Conservation (phyloP, 1,140 invertebrate genomes). For the Littorina saxatilis region DNA sequence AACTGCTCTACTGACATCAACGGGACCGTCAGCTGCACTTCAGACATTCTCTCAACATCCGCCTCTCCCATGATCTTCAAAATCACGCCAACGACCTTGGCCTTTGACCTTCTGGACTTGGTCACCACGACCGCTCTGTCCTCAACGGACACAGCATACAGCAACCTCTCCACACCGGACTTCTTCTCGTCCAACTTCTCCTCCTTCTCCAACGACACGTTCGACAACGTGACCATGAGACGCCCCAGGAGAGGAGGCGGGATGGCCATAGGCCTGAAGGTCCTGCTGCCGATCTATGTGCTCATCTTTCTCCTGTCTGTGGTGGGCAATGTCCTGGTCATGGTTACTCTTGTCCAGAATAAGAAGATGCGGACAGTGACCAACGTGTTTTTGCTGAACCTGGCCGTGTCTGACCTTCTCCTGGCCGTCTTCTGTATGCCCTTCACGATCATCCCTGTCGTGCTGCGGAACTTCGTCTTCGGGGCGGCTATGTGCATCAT, state of each 20-base stretch:
- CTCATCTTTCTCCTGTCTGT: slow-evolving; percentile 88
- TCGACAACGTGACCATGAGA: neutral
- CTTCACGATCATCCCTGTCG: slow-evolving; percentile 89
- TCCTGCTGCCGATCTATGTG: slow-evolving; percentile 77
- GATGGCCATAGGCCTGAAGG: slow-evolving; percentile 5
- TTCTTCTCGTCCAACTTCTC: neutral
- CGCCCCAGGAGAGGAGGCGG: neutral
- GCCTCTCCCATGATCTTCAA: too few species aligned
- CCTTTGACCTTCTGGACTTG: too few species aligned
- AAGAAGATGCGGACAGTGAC: slow-evolving; percentile 91
- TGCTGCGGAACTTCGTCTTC: slow-evolving; percentile 89
- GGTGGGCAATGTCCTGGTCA: slow-evolving; percentile 87
- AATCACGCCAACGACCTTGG: too few species aligned
- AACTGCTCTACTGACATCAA: too few species aligned
- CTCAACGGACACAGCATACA: too few species aligned
- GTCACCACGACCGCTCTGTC: too few species aligned
- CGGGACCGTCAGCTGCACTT: too few species aligned
- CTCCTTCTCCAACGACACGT: neutral
- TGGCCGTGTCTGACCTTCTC: slow-evolving; percentile 84
- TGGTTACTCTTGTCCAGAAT: slow-evolving; percentile 87
- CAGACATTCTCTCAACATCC: too few species aligned
- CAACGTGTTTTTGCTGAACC: slow-evolving; percentile 89
- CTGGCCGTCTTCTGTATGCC: slow-evolving; percentile 92
- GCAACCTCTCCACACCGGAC: too few species aligned
- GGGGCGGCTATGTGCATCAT: slow-evolving; percentile 88